Base-by-base conservation (phyloP, 2,797 vertebrate species). In the Rhyacichthys aspro region DNA sequence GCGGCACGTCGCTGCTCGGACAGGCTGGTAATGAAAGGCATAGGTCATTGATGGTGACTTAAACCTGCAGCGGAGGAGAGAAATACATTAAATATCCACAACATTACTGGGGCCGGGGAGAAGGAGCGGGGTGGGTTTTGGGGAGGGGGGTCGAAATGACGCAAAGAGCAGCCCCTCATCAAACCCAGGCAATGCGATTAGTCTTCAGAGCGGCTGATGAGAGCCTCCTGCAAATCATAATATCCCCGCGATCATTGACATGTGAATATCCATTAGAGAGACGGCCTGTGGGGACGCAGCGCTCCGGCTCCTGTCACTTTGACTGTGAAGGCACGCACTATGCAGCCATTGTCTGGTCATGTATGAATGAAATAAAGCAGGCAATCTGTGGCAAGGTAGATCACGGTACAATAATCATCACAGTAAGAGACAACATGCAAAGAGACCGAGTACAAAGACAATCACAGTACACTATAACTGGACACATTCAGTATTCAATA, bases 1-100 rank as follows among this genome's bases (percentile, higher is more conserved):
- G 87, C 90, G 88, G 93, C 96, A 98, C 94, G 94, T 90, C 85
- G 88, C 91, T 83, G 91, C 94, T 95, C 94, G 95, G 95, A 96
- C 95, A 95, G 93, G 90, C 93, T 94, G 95, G 96, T 97, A 98
- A 98, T 97, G 96, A 98, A 98, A 96, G 95, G 94, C 94, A 93
- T 94, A 96, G 96, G 97, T 97, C 96, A 96, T 92, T 94, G 94
- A 93, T 92, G 94, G 95, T 93, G 95, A 95, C 94, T 96, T 96
- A 95, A 96, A 95, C 94, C 94, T 94, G 94, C 94, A 92, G 93
- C 93, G 81, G 91, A 91, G 92, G 91, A 93, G 91, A 90, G 94
- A 95, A 96, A 96, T 93, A 93, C 95, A 95, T 97, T 96, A 98
- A 95, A 95, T 93, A 93, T 94, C 79, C 92, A 92, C 94, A 93